Conservation (phyloP, 2,797 vertebrate genomes). For the Diplodus sargus region DNA sequence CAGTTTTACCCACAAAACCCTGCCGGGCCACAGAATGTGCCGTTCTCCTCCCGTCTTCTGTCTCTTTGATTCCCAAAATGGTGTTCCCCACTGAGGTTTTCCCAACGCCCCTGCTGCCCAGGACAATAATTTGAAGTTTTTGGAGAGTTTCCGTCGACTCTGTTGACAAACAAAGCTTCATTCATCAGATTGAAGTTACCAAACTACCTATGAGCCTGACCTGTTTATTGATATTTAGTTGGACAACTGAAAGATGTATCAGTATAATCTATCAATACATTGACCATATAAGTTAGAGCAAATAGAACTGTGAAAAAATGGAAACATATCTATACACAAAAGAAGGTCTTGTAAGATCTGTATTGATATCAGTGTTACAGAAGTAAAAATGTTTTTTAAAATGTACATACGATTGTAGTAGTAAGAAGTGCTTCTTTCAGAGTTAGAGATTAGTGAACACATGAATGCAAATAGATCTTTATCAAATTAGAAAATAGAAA, state of each 20-base stretch:
- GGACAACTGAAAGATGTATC: background rate
- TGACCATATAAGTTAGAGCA: too few species aligned
- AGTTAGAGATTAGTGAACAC: too few species aligned
- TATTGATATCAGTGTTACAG: too few species aligned
- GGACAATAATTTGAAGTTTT: conserved; percentile 58
- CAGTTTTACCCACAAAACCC: conserved; percentile 49
- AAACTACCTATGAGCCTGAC: background rate
- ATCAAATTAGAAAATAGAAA: too few species aligned
- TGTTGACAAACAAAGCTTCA: conserved; percentile 34
- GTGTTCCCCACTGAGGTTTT: conserved; percentile 63
- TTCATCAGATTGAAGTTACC: background rate
- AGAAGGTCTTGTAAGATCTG: too few species aligned
- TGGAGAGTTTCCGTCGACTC: conserved; percentile 9
- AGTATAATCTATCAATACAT: background rate
- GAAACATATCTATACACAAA: too few species aligned
- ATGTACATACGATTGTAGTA: too few species aligned
- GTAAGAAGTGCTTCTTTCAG: too few species aligned
- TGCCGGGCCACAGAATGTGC: background rate
- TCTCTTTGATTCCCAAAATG: conserved; percentile 51
- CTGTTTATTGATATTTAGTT: background rate
- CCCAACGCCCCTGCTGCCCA: conserved; percentile 61
- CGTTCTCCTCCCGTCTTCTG: conserved; percentile 37
- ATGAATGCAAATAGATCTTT: too few species aligned
- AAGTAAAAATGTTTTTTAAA: too few species aligned
- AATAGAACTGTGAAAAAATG: too few species aligned